Conservation (phyloP, 92 coral and sea anemone genomes). For the Montipora capitata region DNA sequence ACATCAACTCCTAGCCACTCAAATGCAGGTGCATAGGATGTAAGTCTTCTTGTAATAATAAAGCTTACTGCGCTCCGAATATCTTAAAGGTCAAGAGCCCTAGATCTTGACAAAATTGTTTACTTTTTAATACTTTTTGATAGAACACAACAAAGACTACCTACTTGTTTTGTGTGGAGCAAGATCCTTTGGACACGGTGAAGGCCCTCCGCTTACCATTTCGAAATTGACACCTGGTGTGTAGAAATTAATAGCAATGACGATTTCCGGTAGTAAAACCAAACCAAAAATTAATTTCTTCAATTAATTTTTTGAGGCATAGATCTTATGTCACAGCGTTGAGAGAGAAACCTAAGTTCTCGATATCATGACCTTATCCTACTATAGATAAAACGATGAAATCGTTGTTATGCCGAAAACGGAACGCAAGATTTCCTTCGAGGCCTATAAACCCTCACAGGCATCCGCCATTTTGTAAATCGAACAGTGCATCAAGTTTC, state of each 20-base stretch:
- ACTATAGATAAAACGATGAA: background rate
- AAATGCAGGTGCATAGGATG: no score
- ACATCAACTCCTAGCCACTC: no score
- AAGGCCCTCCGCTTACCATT: conserved; percentile 32
- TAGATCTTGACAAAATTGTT: no score
- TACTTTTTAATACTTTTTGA: background rate
- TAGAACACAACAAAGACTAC: background rate
- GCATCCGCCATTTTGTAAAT: conserved; percentile 83
- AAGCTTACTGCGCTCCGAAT: no score
- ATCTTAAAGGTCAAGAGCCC: no score
- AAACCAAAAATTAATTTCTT: background rate
- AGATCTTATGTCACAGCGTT: background rate
- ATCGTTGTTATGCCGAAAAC: background rate
- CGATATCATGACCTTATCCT: background rate
- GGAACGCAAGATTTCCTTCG: background rate
- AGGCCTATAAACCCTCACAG: background rate
- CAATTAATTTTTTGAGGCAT: background rate
- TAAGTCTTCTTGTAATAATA: no score
- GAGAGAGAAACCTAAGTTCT: background rate
- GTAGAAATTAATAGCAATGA: conserved; percentile 15
- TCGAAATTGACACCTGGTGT: background rate
- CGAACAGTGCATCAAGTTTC: conserved; percentile 78
- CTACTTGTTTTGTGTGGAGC: background rate
- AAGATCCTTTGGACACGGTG: conserved; percentile 2
- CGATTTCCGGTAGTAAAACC: background rate